phyloP scores from a whole-genome alignment of 2,888 invertebrate genomes.

The Erebia palarica region DNA sequence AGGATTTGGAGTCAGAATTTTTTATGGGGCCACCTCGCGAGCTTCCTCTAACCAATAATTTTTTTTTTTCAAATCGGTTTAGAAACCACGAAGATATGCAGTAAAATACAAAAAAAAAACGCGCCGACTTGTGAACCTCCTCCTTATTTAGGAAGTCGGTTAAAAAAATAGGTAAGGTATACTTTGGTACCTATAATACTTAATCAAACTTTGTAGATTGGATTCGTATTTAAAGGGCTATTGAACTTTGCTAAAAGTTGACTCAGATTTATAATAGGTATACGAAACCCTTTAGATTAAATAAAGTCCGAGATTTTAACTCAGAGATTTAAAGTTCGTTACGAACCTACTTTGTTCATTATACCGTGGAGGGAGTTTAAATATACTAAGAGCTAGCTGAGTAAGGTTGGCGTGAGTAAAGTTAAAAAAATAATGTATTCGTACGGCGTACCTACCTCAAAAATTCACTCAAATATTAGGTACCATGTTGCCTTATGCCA shows the following conservation, averaged over 20 bases:
- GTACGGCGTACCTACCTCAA: no score
- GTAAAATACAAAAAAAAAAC: no score
- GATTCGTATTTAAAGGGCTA: slow-evolving; percentile 13
- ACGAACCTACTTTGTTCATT: slow-evolving; percentile 6
- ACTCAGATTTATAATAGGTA: slow-evolving; percentile 9
- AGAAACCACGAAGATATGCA: no score
- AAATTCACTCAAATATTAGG: no score
- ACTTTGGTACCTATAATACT: not conserved
- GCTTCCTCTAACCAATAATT: no score
- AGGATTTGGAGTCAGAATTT: no score
- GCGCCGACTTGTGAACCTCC: no score
- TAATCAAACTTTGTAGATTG: slow-evolving; percentile 16
- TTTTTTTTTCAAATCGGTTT: no score
- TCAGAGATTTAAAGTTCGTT: slow-evolving; percentile 6
- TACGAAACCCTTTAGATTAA: slow-evolving; percentile 1
- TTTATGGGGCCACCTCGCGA: no score
- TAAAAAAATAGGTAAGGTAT: not conserved
- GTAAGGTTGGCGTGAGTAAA: not conserved
- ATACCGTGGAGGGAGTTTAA: not conserved
- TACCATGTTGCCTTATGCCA: not conserved
- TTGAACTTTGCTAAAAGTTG: slow-evolving; percentile 6
- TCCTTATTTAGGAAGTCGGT: no score
- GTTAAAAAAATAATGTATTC: no score
- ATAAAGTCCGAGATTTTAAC: slow-evolving; percentile 13
- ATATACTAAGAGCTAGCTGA: not conserved